Conservation (phyloP, 2,113 vertebrate genomes). For the Aythya baeri region DNA sequence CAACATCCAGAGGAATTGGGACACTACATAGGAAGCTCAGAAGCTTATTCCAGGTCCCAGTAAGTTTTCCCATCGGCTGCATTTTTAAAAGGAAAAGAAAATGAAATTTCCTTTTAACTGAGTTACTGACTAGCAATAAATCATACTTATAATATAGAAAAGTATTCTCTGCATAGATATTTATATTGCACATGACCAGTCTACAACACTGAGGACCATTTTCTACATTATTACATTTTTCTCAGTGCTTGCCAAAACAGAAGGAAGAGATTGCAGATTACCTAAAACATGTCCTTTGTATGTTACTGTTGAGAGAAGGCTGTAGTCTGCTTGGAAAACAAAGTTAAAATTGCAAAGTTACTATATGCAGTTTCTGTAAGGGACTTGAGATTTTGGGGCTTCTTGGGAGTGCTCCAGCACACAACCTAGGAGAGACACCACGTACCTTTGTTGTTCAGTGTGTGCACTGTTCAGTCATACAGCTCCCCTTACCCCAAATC, state of each 20-base stretch:
- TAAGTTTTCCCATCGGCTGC: not conserved
- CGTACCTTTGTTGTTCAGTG: fast-evolving
- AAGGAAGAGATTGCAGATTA: not conserved
- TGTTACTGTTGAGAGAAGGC: not conserved
- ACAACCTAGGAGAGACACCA: not conserved
- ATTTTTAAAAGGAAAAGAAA: not conserved
- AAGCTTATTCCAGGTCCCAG: not conserved
- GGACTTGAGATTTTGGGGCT: not conserved
- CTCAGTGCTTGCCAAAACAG: not conserved
- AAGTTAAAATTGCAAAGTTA: not conserved
- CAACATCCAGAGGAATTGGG: not conserved
- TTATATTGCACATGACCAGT: not conserved
- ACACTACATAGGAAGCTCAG: not conserved
- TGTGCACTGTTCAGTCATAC: not conserved
- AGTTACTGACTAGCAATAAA: not conserved
- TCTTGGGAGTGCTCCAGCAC: not conserved
- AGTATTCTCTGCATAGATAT: not conserved
- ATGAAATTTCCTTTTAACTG: not conserved
- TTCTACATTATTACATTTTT: not conserved
- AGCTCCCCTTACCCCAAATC: fast-evolving
- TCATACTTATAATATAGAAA: not conserved
- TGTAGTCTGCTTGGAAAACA: not conserved
- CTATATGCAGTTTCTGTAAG: not conserved
- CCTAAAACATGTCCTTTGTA: not conserved
- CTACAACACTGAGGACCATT: not conserved